phyloP scores from a whole-genome alignment of 2,797 vertebrate species.

The Lophius americanus region DNA sequence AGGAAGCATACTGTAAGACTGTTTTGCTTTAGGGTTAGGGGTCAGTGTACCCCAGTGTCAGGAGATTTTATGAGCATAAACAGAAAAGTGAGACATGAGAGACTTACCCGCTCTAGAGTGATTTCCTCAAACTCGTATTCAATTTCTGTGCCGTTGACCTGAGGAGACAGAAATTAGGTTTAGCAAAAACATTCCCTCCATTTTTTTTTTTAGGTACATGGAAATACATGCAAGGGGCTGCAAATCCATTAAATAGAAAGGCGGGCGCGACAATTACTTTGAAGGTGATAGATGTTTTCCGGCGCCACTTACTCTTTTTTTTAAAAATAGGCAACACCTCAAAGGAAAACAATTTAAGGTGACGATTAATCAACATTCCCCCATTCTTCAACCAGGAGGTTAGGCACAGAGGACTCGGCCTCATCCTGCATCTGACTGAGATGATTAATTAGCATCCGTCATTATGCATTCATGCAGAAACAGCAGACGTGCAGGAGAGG shows the following conservation, averaged over 20 bases:
- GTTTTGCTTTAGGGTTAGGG: too few relatives aligned
- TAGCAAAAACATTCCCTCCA: neutral
- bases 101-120: constrained; percentile 94
- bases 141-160: constrained; percentile 98
- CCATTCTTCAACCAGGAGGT: constrained; percentile 20
- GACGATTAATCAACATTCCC: constrained; percentile 30
- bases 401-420: constrained; percentile 3
- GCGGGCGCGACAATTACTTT: neutral
- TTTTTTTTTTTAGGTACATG: neutral
- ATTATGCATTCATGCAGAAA: constrained; percentile 47
- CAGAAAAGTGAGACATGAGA: neutral
- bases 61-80: too few relatives aligned
- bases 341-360: constrained; percentile 15
- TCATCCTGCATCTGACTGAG: constrained; percentile 28
- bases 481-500: constrained; percentile 11
- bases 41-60: too few relatives aligned
- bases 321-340: constrained; percentile 12
- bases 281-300: constrained; percentile 22
- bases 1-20: too few relatives aligned
- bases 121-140: constrained; percentile 99
- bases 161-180: constrained; percentile 36
- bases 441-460: constrained; percentile 49
- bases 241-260: neutral
- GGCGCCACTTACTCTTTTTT: neutral
- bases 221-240: neutral